These are phyloP conservation scores for Coregonus ussuriensis DNA, from an alignment of 2,797 vertebrate genomes.

Conservation along the genomic window DNA sequence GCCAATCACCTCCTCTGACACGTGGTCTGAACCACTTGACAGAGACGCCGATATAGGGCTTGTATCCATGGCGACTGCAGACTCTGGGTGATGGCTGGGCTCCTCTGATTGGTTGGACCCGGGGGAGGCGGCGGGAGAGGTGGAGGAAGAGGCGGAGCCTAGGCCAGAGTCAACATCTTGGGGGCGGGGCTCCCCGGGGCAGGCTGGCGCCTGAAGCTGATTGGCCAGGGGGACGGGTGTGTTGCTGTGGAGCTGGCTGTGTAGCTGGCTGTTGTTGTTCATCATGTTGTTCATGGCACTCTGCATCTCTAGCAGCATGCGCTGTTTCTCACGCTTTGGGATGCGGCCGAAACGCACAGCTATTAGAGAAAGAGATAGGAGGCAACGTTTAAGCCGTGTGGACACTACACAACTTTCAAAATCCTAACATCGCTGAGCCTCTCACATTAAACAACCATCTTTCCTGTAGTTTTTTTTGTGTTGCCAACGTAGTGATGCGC, in stretches of 20 bases:
- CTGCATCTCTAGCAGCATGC: conserved; percentile 97
- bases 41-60: conserved; percentile 60
- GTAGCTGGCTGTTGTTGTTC: conserved; percentile 84
- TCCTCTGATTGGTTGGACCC: conserved; percentile 55
- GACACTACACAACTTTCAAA: background rate
- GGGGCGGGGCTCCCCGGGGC: conserved; percentile 27
- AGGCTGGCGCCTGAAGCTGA: conserved; percentile 31
- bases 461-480: no score
- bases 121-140: conserved; percentile 41
- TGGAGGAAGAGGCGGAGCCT: conserved; percentile 37
- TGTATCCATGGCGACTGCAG: conserved; percentile 67
- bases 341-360: conserved; percentile 97
- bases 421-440: no score
- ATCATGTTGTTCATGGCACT: conserved; percentile 97
- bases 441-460: no score
- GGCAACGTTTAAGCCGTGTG: background rate
- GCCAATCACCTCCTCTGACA: conserved; percentile 90
- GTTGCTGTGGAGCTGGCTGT: conserved; percentile 70
- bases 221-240: conserved; percentile 42
- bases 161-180: conserved; percentile 10
- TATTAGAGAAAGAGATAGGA: conserved; percentile 50
- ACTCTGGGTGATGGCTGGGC: conserved; percentile 49
- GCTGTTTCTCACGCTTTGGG: conserved; percentile 94
- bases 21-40: conserved; percentile 76
- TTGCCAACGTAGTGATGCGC: no score